Evolutionary conservation across 1,140 invertebrate species (phyloP), one percentile per base, ranked within the genome.

Genomic region (Riptortus pedestris): DNA sequence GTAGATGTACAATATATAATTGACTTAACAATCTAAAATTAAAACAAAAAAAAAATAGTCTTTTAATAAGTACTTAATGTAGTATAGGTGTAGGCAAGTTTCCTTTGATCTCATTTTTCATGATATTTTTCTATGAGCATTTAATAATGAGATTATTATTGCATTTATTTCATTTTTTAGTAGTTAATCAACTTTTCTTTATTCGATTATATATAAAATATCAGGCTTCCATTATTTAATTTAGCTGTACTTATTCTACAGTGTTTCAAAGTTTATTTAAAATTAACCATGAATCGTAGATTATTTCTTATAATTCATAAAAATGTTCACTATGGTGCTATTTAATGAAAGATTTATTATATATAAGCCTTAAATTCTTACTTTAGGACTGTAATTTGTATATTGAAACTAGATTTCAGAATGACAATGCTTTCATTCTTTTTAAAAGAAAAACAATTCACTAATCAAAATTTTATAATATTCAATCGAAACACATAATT

Each of bases 91-190:
- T 51, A 51, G 48, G 48, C 48, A 22, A 20, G 4, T 51, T 20
- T 51, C 48, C 48, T 51, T 51, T 51, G 48, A 51, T 51, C 48
- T 51, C 48, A 51, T 51, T 51, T 51, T 51, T 22, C 48, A 51
- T 22, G 22, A 24, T 51, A 51, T 51, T 51, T 24, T 20, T 51
- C 48, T 51, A 51, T 51, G 48, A 24, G 48, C 48, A 51, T 51
- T 51, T 51, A 51, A 51, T 51, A 9, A 20, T 51, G 48, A 51
- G 48, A 51, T 51, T 51, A 51, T 51, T 51, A 22, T 51, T 51
- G 48, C 48, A 51, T 51, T 51, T 51, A 51, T 51, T 51, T 51
- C 22, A 20, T 20, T 22, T 20, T 9, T 51, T 9, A 20, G 48
- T 51, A 51, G 48, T 20, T 22, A 11, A 20, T 45, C 14, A 14